A percentile compares a stretch with the other conserved stretches of the same genome.
Conservation (phyloP, 2,113 vertebrate species). For the Pseudolaguvia tuberculata region DNA sequence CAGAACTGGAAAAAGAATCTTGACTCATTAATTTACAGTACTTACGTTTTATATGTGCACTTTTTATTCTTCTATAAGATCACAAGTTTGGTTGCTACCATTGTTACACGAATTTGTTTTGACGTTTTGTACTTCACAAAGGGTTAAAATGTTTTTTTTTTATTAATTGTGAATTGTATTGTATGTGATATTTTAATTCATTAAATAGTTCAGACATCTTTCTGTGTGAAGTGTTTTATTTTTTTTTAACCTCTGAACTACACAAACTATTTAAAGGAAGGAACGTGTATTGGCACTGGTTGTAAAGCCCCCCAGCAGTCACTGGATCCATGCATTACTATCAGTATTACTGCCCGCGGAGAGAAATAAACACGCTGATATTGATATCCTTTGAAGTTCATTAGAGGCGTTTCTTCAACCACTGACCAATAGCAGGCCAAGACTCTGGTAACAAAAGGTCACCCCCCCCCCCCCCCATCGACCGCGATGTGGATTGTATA, state of each 20-base stretch:
- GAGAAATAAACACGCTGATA: constrained; percentile 49
- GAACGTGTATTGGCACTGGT: constrained; percentile 50
- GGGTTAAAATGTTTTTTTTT: constrained; percentile 10
- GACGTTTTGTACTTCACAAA: constrained; percentile 31
- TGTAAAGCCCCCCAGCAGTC: constrained; percentile 3
- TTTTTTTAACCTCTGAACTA: background rate
- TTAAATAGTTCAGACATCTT: constrained; percentile 38
- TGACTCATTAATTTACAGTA: constrained; percentile 18
- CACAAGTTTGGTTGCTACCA: constrained; percentile 6
- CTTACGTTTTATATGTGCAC: constrained; percentile 39
- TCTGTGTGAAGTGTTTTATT: constrained; percentile 4
- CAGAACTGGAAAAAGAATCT: background rate
- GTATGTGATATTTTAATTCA: constrained; percentile 18
- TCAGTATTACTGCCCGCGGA: constrained; percentile 25
- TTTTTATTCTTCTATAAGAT: constrained; percentile 20
- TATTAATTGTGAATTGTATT: constrained; percentile 15
- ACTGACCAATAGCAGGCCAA: constrained; percentile 34
- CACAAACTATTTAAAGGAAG: constrained; percentile 41
- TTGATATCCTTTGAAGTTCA: constrained; percentile 64
- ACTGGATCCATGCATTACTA: constrained; percentile 40
- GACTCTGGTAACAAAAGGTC: constrained; percentile 37
- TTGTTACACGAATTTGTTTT: background rate
- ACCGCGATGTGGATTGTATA: constrained; percentile 28
- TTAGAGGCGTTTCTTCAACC: constrained; percentile 65
- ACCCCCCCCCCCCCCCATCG: constrained; percentile 9